A percentile compares a stretch with the other conserved stretches of the same genome.
Conservation (phyloP, 1,140 invertebrate species). For the Paralvinella palmiformis region DNA sequence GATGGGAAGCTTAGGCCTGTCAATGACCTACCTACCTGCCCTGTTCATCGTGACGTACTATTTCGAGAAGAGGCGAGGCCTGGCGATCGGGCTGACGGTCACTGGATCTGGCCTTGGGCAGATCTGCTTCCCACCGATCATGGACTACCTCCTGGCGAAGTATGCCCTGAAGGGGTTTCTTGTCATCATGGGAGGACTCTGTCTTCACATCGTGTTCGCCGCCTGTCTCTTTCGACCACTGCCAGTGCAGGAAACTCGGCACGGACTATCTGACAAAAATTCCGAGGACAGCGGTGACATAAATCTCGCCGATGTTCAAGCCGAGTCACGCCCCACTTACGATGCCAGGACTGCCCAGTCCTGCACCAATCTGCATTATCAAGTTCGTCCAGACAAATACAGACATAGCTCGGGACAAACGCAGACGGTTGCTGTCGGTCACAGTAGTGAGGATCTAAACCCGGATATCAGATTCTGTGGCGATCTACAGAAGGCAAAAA, state of each 20-base stretch:
- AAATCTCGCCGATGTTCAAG: not conserved
- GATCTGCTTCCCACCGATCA: conserved; percentile 64
- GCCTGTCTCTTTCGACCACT: conserved; percentile 14
- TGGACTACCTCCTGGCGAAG: conserved; percentile 56
- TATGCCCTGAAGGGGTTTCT: conserved; percentile 67
- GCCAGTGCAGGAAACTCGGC: not conserved
- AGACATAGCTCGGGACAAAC: too few species aligned
- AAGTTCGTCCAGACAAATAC: too few species aligned
- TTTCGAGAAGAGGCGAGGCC: conserved; percentile 71
- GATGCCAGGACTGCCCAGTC: not conserved
- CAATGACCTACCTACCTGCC: conserved; percentile 79
- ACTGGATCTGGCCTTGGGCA: conserved; percentile 83
- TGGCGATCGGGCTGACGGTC: conserved; percentile 80
- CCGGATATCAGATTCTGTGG: too few species aligned
- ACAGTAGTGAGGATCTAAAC: too few species aligned
- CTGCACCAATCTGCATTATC: not conserved
- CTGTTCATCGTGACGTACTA: conserved; percentile 82
- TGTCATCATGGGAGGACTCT: conserved; percentile 12
- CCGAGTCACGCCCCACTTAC: not conserved
- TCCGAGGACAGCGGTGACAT: not conserved
- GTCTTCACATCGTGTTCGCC: conserved; percentile 7
- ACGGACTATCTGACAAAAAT: not conserved
- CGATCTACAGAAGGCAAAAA: too few species aligned
- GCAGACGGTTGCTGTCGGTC: too few species aligned
- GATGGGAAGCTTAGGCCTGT: conserved; percentile 75